Conservation (phyloP, 1,140 invertebrate species). For the Triops cancriformis region DNA sequence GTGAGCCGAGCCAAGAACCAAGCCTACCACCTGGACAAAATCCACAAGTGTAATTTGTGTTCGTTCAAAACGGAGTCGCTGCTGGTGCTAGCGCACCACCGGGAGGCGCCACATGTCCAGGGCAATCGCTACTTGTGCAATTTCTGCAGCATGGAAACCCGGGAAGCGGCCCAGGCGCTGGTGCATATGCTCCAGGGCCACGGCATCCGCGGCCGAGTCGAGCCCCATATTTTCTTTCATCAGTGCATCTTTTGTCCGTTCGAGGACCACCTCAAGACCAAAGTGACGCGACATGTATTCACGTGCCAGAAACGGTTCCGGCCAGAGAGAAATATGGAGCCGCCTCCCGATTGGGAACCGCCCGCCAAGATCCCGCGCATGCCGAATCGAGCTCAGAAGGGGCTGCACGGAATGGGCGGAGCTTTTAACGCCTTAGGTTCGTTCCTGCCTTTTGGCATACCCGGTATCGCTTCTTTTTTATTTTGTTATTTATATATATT, state of each 20-base stretch:
- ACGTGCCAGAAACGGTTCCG: conserved; percentile 85
- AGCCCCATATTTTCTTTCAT: conserved; percentile 75
- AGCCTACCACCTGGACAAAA: conserved; percentile 59
- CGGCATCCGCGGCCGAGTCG: conserved; percentile 67
- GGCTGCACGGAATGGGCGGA: not conserved
- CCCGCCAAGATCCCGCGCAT: conserved; percentile 81
- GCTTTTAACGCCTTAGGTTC: not conserved
- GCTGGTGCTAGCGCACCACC: conserved; percentile 76
- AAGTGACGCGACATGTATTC: conserved; percentile 76
- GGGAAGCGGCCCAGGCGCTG: conserved; percentile 75
- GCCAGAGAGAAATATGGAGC: conserved; percentile 71
- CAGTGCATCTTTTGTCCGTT: conserved; percentile 90
- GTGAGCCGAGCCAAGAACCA: conserved; percentile 82
- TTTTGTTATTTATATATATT: not conserved
- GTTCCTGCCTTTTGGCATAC: not conserved
- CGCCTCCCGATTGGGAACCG: conserved; percentile 78
- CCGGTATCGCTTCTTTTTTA: not conserved
- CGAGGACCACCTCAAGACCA: conserved; percentile 89
- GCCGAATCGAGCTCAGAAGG: conserved; percentile 42
- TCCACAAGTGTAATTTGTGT: conserved; percentile 82
- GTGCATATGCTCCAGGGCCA: conserved; percentile 88
- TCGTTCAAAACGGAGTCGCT: conserved; percentile 85
- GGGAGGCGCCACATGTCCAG: conserved; percentile 85
- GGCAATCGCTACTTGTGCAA: conserved; percentile 64
- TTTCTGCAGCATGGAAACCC: conserved; percentile 71